Base-by-base conservation (phyloP, 2,888 invertebrate species). In the Gymnoscelis rufifasciata region DNA sequence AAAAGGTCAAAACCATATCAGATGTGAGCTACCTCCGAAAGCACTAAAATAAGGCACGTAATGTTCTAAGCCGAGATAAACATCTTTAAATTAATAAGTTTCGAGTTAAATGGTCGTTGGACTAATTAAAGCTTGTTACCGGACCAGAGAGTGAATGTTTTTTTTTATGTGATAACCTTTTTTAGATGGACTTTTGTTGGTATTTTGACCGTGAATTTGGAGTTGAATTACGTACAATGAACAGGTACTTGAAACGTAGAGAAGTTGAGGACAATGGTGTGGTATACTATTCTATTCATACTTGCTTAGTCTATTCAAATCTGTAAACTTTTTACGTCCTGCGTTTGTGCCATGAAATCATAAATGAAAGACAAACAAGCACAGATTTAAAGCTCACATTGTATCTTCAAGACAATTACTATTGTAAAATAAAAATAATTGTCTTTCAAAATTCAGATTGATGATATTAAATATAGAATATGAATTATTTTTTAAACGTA, bases 81-180 rank as follows among this genome's bases (percentile, higher is more conserved):
- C 5, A 50, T 50, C 45, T 38, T 8, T 26, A 35, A 35, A 50
- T 45, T 50, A 50, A 45, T 50, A 45, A 42, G 42, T 49, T 43
- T 43, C 47, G 36, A 43, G 47, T 41, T 50, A 46, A 19, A 39
- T 42, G 44, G 31, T 13, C 29, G 42, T 38, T 47, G 47, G 35
- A 29, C 43, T 43, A 43, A 48, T 48, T 48, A 48, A 39, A 31
- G 39, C 38, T 36, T 43, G 43, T 43, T 28, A 28, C 38, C 27
- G 10, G 31, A 24, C 31, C 30, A 23, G 27, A 44, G 38, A 26
- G 31, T 31, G 31, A 43, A 42, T 41, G 27, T 35, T 26, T 26
- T 26, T 28, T 28, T 28, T 28, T 10, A 10, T 3, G 13, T 7
- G 31, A 13, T n/a, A 13, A 14, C 12, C 14, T 14, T 8, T 33